Conservation (phyloP, 2,113 vertebrate species). For the human (Homo sapiens) region GRCh38 chrX:25892001-25892500, state of each 20-base stretch:
- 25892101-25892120: not conserved
- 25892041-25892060: not conserved
- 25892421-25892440: not conserved
- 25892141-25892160: not conserved
- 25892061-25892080: not conserved
- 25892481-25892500: not conserved
- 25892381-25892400: not conserved
- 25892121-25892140: not conserved
- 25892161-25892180: no score
- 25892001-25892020: not conserved
- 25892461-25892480: not conserved
- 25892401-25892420: not conserved
- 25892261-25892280: not conserved
- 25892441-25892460: not conserved
- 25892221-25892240: not conserved
- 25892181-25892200: not conserved
- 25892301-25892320: not conserved
- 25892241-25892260: constrained; percentile 13
- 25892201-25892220: not conserved
- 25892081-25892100: not conserved
- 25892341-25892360: not conserved
- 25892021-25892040: not conserved
- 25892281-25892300: not conserved
- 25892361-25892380: not conserved
- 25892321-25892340: not conserved